These are phyloP conservation scores for Tinea semifulvella DNA, from an alignment of 2,888 invertebrate genomes.

Conservation along the genomic window DNA sequence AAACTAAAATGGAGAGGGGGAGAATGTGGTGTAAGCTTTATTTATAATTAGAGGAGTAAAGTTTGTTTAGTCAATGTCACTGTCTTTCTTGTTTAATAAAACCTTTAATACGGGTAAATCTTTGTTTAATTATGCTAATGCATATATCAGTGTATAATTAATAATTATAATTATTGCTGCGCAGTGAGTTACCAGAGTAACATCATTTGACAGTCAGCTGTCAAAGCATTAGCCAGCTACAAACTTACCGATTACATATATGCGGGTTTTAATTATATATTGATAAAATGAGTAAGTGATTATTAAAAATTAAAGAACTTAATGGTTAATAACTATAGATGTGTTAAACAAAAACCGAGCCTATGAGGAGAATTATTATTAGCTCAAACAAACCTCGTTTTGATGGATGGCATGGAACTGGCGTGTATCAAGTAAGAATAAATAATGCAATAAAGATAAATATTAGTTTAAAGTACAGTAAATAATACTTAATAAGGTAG, in stretches of 20 bases:
- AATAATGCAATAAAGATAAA: not conserved
- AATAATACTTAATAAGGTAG: not conserved
- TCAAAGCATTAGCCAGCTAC: constrained; percentile 16
- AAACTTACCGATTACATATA: not conserved
- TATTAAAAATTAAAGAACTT: not conserved
- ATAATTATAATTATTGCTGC: too few relatives aligned
- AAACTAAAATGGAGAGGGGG: too few relatives aligned
- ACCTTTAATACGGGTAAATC: too few relatives aligned
- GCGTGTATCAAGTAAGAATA: constrained; percentile 39
- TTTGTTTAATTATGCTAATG: too few relatives aligned
- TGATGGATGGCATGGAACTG: constrained; percentile 44
- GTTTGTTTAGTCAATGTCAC: too few relatives aligned
- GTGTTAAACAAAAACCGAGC: not conserved
- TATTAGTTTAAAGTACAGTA: not conserved
- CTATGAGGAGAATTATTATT: not conserved
- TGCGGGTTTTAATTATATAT: not conserved
- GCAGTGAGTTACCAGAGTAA: not conserved
- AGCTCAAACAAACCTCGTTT: constrained; percentile 12
- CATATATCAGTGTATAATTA: too few relatives aligned
- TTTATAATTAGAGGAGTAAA: too few relatives aligned
- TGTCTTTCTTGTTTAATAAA: too few relatives aligned
- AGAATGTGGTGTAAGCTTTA: too few relatives aligned
- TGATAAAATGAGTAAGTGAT: not conserved
- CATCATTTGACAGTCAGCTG: constrained; percentile 16
- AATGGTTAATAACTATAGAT: not conserved